phyloP scores from a whole-genome alignment of 2,797 vertebrate species.

The Phylloscopus collybita region DNA sequence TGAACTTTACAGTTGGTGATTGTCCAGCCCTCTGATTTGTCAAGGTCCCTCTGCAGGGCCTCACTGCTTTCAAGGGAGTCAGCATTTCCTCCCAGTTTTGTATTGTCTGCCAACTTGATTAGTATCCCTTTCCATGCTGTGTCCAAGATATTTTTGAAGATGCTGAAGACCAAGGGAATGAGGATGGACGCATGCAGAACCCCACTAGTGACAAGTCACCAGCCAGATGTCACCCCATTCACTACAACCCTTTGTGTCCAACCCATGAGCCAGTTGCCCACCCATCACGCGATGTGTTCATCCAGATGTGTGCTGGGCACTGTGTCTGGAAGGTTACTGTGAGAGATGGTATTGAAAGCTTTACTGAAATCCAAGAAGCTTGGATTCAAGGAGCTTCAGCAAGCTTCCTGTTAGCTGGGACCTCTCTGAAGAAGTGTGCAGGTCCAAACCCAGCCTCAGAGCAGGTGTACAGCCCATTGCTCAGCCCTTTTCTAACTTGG shows the following conservation, averaged over 20 bases:
- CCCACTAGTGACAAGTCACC: neutral
- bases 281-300: rapidly evolving
- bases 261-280: rapidly evolving
- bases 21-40: neutral
- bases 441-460: neutral
- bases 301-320: neutral
- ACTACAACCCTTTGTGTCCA: neutral
- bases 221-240: too few relatives aligned
- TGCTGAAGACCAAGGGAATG: neutral
- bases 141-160: neutral
- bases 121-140: neutral
- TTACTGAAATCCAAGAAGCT: neutral
- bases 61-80: neutral
- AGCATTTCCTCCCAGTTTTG: neutral
- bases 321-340: neutral
- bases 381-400: neutral
- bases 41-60: neutral
- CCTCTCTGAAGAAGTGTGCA: neutral
- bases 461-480: neutral
- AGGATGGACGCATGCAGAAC: neutral
- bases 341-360: neutral
- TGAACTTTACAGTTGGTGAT: neutral
- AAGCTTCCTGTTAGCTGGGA: neutral
- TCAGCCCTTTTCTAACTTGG: neutral
- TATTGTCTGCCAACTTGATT: neutral